Conservation (phyloP, 2,113 vertebrate species). For the Myxocyprinus asiaticus region DNA sequence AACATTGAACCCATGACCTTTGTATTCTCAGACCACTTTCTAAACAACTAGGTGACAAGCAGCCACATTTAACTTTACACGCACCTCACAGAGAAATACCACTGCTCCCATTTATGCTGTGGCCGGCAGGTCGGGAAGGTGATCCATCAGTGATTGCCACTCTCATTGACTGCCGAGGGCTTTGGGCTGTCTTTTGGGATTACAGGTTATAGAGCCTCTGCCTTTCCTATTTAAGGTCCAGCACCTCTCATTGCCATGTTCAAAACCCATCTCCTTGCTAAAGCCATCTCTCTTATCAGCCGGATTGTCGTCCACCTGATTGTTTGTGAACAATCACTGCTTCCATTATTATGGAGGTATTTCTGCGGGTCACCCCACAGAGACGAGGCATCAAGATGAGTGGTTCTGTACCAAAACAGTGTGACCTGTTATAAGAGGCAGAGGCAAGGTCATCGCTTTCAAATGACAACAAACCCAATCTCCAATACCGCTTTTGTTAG, state of each 20-base stretch:
- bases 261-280: conserved; percentile 57
- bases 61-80: conserved; percentile 21
- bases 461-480: conserved; percentile 53
- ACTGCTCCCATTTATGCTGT: conserved; percentile 15
- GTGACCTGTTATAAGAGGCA: conserved; percentile 59
- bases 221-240: conserved; percentile 52
- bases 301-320: conserved; percentile 59
- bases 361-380: conserved; percentile 53
- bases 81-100: conserved; percentile 5
- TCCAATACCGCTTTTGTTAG: conserved; percentile 60
- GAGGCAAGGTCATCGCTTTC: conserved; percentile 60
- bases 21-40: conserved; percentile 7
- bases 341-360: conserved; percentile 62
- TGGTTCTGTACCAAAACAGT: conserved; percentile 52
- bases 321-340: conserved; percentile 60
- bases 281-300: conserved; percentile 54
- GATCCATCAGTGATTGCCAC: conserved; percentile 45
- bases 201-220: conserved; percentile 53
- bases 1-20: conserved; percentile 4
- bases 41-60: conserved; percentile 5
- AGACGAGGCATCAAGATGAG: conserved; percentile 50
- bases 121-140: conserved; percentile 35
- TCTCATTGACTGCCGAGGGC: conserved; percentile 52
- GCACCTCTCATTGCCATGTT: conserved; percentile 58
- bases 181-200: conserved; percentile 40